Evolutionary conservation across 2,113 vertebrate genomes (phyloP), one percentile per base, ranked within the genome.

Genomic region (Labrus mixtus): DNA sequence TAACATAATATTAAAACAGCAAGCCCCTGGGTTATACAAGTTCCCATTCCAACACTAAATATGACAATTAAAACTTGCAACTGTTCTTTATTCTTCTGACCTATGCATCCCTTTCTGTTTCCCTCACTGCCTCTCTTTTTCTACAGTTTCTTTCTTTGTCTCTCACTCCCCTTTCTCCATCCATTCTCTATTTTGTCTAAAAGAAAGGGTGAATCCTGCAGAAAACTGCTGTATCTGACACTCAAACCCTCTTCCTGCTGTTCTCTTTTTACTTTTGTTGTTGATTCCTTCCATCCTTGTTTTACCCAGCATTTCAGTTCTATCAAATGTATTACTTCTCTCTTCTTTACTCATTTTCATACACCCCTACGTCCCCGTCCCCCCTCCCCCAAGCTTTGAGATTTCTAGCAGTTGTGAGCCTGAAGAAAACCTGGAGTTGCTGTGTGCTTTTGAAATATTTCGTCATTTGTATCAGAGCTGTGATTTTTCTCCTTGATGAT

Each of bases 21-120:
- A 55, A 62, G 53, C 83, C 86, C 84, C 46, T 25, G 20, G 78
- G 81, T 82, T 37, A 65, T 56, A 81, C 77, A 72, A 69, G 67
- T 76, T 81, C 73, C 73, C 55, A 80, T 80, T 82, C 51, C 65
- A 45, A 75, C 66, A 70, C 69, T 60, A 73, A 60, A 85, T 58
- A 67, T 69, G 45, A 57, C 72, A 45, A 84, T 82, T 82, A 39
- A 80, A 85, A 70, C 45, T 70, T 60, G 59, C 60, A 67, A n/a
- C 36, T 5, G 10, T 46, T 19, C n/a, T 33, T 68, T 51, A 37
- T 78, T 65, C 46, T 25, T 33, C 6, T 6, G 6, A 66, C 1
- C 25, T 50, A 13, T 10, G 9, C 19, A 12, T 12, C 41, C 12
- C 45, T 19, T 22, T 10, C 13, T 50, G 2, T 46, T 46, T 51